These are phyloP conservation scores for Anguilla pacifica DNA, from an alignment of 2,797 vertebrate species.

Conservation along the genomic window DNA sequence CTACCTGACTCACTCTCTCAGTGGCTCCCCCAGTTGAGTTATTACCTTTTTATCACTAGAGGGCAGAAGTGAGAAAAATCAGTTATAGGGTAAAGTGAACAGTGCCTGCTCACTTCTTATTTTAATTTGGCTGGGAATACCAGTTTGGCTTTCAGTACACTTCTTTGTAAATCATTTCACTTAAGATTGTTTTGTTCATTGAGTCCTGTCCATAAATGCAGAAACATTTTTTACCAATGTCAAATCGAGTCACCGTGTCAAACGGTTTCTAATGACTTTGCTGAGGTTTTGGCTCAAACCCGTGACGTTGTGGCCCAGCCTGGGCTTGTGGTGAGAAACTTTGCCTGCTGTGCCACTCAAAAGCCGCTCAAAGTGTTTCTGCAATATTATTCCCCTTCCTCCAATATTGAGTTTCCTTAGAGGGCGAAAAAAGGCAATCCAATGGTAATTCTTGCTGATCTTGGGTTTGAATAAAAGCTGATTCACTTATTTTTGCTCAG, in stretches of 20 bases:
- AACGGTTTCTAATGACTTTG: neutral
- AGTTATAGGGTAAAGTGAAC: neutral
- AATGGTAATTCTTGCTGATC: neutral
- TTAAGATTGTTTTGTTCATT: neutral
- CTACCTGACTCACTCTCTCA: neutral
- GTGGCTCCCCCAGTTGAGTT: neutral
- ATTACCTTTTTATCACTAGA: neutral
- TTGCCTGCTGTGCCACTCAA: neutral
- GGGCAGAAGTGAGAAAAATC: neutral
- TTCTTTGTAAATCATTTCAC: neutral
- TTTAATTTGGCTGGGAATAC: neutral
- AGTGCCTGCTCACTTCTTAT: neutral
- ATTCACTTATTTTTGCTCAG: constrained; percentile 10
- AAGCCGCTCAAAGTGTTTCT: neutral
- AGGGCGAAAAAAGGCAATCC: neutral
- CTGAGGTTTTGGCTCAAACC: neutral
- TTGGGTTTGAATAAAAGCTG: neutral
- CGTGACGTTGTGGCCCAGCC: neutral
- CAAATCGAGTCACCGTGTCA: neutral
- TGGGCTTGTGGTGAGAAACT: neutral
- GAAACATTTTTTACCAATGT: neutral
- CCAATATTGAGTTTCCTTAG: neutral
- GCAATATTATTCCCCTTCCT: neutral
- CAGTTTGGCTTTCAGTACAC: neutral
- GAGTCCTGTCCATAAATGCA: neutral